Evolutionary conservation across 2,797 vertebrate genomes (phyloP).

Genomic region (Furcifer pardalis): DNA sequence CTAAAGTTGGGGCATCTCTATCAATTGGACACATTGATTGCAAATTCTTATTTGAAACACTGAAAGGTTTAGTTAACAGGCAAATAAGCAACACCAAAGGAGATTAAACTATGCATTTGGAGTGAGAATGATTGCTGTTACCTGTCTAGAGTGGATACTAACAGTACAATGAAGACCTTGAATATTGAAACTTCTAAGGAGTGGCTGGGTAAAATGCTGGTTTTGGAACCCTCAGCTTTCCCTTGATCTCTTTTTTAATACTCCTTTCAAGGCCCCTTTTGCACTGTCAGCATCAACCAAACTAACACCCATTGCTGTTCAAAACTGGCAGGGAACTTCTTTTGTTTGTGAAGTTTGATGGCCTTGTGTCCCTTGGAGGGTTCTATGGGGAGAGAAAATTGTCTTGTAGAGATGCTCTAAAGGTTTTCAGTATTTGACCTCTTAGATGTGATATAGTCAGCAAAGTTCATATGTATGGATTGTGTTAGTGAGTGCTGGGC

Average conservation of each 20-base stretch:
- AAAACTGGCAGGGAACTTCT: too few relatives aligned
- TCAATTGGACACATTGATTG: not conserved
- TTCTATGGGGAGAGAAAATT: too few relatives aligned
- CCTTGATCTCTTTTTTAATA: too few relatives aligned
- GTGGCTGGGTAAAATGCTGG: too few relatives aligned
- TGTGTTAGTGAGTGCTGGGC: not conserved
- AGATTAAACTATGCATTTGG: not conserved
- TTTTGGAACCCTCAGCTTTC: too few relatives aligned
- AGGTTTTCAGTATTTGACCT: constrained; percentile 1
- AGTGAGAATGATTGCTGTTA: not conserved
- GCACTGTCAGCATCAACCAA: too few relatives aligned
- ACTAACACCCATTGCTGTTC: too few relatives aligned
- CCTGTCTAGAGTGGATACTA: not conserved
- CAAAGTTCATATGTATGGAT: not conserved
- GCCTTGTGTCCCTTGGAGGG: too few relatives aligned
- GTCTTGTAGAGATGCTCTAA: too few relatives aligned
- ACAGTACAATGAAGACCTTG: not conserved
- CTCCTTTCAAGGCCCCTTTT: too few relatives aligned
- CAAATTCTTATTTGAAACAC: not conserved
- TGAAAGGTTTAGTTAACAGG: not conserved
- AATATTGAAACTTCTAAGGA: not conserved
- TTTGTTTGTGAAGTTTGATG: too few relatives aligned
- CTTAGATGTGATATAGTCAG: not conserved
- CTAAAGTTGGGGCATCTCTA: not conserved
- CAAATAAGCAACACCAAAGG: not conserved